These are phyloP conservation scores for Vesta saturnalis DNA, from an alignment of 2,888 invertebrate genomes.

Conservation along the genomic window DNA sequence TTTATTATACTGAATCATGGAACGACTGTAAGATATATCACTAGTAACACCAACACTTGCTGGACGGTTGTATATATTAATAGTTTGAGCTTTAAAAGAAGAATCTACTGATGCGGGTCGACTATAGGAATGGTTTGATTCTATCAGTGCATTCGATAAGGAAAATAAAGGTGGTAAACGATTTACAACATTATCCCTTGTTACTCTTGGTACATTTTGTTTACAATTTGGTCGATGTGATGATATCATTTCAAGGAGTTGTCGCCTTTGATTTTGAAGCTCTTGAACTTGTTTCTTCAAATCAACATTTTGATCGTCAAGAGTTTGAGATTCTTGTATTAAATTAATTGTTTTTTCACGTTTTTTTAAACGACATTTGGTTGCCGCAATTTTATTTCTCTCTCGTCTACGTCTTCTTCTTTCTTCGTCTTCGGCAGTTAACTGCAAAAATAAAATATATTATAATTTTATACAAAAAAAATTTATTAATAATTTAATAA, in stretches of 20 bases:
- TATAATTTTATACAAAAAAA: too few relatives aligned
- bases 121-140: conserved; percentile 55
- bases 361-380: conserved; percentile 94
- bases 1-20: conserved; percentile 49
- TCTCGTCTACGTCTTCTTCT: conserved; percentile 85
- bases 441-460: conserved; percentile 63
- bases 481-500: too few relatives aligned
- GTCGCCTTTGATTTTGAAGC: conserved; percentile 80
- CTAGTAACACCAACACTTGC: conserved; percentile 48
- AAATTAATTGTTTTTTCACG: conserved; percentile 88
- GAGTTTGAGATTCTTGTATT: conserved; percentile 85
- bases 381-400: conserved; percentile 93
- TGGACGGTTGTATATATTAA: conserved; percentile 52
- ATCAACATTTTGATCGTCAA: conserved; percentile 87
- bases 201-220: conserved; percentile 57
- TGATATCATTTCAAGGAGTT: conserved; percentile 82
- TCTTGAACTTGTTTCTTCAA: conserved; percentile 85
- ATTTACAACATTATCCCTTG: conserved; percentile 51
- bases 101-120: conserved; percentile 54
- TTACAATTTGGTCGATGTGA: conserved; percentile 79
- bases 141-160: conserved; percentile 52
- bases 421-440: conserved; percentile 93
- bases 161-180: conserved; percentile 56
- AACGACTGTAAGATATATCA: conserved; percentile 44
- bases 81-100: conserved; percentile 46